phyloP scores from a whole-genome alignment of 2,888 invertebrate species.

The Amiota minor region DNA sequence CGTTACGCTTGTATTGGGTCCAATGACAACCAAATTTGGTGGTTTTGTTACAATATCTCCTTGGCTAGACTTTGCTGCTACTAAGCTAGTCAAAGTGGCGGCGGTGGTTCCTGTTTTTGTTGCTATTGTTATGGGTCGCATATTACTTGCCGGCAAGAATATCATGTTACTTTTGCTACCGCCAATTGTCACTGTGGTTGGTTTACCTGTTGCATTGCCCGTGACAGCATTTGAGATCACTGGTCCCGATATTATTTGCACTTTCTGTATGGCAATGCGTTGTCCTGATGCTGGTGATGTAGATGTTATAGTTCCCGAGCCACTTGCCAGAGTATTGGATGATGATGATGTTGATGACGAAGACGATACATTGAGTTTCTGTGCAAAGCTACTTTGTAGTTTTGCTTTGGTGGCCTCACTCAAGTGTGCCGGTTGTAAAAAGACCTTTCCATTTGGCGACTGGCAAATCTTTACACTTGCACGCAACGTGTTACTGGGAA shows the following conservation, averaged over 20 bases:
- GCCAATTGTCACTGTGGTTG: slow-evolving; percentile 55
- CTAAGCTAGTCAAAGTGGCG: neutral
- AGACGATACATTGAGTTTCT: slow-evolving; percentile 41
- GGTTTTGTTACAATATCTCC: slow-evolving; percentile 40
- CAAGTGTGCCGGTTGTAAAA: slow-evolving; percentile 67
- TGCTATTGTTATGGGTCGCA: slow-evolving; percentile 57
- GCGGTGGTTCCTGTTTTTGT: slow-evolving; percentile 37
- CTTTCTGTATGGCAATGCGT: slow-evolving; percentile 71
- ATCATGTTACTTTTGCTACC: slow-evolving; percentile 70
- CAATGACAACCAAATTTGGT: slow-evolving; percentile 65
- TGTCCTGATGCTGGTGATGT: slow-evolving; percentile 56
- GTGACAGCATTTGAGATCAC: slow-evolving; percentile 46
- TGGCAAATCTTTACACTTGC: slow-evolving; percentile 70
- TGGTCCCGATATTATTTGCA: slow-evolving; percentile 68
- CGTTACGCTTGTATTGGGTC: slow-evolving; percentile 39
- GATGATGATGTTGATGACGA: too few species aligned
- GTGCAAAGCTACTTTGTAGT: slow-evolving; percentile 41
- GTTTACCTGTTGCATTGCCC: slow-evolving; percentile 39
- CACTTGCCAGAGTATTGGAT: slow-evolving; percentile 12
- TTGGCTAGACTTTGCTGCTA: slow-evolving; percentile 28
- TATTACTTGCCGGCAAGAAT: slow-evolving; percentile 64
- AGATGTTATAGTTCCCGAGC: slow-evolving; percentile 40
- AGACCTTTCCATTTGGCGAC: slow-evolving; percentile 71
- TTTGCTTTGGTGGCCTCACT: slow-evolving; percentile 48
- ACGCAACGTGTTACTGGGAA: slow-evolving; percentile 64